Base-by-base conservation (phyloP, 1,140 invertebrate species). In the Anastatus disparis region DNA sequence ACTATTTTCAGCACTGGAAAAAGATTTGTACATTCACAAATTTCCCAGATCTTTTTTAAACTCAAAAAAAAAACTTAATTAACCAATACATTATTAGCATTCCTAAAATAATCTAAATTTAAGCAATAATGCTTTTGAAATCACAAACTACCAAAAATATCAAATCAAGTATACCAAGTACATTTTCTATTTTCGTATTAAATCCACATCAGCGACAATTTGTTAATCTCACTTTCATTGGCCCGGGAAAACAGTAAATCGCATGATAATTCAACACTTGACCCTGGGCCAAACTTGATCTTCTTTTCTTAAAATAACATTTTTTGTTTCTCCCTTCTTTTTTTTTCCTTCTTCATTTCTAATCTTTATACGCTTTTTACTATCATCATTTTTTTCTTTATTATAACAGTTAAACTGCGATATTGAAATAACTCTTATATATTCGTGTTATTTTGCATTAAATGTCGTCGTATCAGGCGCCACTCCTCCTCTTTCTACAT, bases 211-310 rank as follows among this genome's bases (percentile, higher is more conserved):
- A 55, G 7, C 35, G 8, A 20, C 12, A 55, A n/a, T 55, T 35
- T 53, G 15, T 55, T 20, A 24, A 20, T 40, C 35, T 3, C 29
- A 8, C 12, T 29, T 26, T 58, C 55, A 58, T 58, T 58, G 55
- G 55, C 9, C 55, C 35, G 40, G 22, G 31, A 24, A 40, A 42
- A n/a, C n/a, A n/a, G n/a, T n/a, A n/a, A n/a, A n/a, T n/a, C n/a
- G n/a, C n/a, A n/a, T n/a, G n/a, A 61, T 44, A 44, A 58, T 53
- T 67, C 55, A 31, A 61, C 55, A 52, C 24, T 52, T 59, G 65
- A 59, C 65, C 55, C 65, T 61, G 55, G 55, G 44, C 55, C 65
- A 59, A 59, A 58, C 63, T 8, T 13, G 26, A 24, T 55, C 17
- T 20, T 50, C 65, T 24, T 35, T 17, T 35, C 52, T 58, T 15